These are phyloP conservation scores for Metopolophium dirhodum DNA, from an alignment of 1,140 invertebrate genomes.

Conservation along the genomic window DNA sequence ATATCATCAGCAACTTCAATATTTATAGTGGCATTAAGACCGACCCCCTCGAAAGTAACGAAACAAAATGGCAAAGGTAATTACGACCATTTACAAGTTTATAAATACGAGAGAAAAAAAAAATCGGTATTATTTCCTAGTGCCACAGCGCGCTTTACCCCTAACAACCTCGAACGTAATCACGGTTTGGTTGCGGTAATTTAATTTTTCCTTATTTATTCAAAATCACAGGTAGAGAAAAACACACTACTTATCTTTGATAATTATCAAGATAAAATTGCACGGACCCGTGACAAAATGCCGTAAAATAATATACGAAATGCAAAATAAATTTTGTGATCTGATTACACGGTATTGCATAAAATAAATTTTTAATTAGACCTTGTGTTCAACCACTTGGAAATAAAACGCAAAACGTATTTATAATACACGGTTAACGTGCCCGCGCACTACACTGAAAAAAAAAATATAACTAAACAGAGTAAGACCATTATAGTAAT, in stretches of 20 bases:
- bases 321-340: slow-evolving; percentile 46
- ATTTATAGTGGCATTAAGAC: background rate
- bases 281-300: slow-evolving; percentile 44
- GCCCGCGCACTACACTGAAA: background rate
- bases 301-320: slow-evolving; percentile 34
- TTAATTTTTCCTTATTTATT: slow-evolving; percentile 49
- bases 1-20: background rate
- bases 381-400: slow-evolving; percentile 29
- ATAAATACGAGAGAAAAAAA: background rate
- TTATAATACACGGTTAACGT: background rate
- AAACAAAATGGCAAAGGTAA: slow-evolving; percentile 7
- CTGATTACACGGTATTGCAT: slow-evolving; percentile 35
- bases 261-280: slow-evolving; percentile 42
- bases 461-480: background rate
- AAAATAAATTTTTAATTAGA: slow-evolving; percentile 51
- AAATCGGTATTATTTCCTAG: background rate
- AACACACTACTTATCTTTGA: slow-evolving; percentile 26
- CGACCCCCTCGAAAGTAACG: background rate
- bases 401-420: background rate
- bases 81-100: slow-evolving; percentile 16
- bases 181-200: slow-evolving; percentile 9
- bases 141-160: background rate
- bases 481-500: background rate
- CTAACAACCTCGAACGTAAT: slow-evolving; percentile 4
- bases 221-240: slow-evolving; percentile 28